These are phyloP conservation scores for Hephaestus fuliginosus DNA, from an alignment of 2,797 vertebrate genomes.

Conservation along the genomic window DNA sequence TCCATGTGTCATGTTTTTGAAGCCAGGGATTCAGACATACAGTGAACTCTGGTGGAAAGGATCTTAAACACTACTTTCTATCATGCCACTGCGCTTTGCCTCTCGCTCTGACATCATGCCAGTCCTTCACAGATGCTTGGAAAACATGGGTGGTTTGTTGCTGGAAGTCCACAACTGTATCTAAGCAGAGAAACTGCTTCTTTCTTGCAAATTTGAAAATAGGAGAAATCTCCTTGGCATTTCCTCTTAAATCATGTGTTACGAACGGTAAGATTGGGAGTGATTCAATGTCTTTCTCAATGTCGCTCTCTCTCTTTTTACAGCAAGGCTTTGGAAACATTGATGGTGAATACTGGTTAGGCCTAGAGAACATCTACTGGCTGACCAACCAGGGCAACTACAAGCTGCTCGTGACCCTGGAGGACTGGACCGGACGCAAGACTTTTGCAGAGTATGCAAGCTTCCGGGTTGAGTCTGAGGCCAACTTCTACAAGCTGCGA, in stretches of 20 bases:
- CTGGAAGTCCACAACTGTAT: not conserved
- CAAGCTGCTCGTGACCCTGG: constrained; percentile 91
- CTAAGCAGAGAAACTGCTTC: not conserved
- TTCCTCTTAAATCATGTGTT: constrained; percentile 18
- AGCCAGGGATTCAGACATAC: constrained; percentile 32
- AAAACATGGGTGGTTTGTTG: constrained; percentile 32
- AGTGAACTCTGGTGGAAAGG: constrained; percentile 23
- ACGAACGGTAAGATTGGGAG: not conserved
- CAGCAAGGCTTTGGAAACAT: constrained; percentile 98
- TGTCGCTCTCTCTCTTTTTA: not conserved
- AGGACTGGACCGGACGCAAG: constrained; percentile 93
- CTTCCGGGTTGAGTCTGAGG: constrained; percentile 90
- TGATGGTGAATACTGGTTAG: constrained; percentile 96
- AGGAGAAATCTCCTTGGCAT: not conserved
- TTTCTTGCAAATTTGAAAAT: constrained; percentile 4
- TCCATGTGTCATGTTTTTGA: constrained; percentile 52
- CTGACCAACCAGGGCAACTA: constrained; percentile 93
- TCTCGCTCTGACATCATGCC: constrained; percentile 21
- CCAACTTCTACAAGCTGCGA: constrained; percentile 88
- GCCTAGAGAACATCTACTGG: constrained; percentile 95
- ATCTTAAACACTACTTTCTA: constrained; percentile 28
- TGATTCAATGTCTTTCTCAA: not conserved
- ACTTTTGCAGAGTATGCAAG: constrained; percentile 93
- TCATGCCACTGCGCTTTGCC: constrained; percentile 23
- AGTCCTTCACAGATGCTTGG: constrained; percentile 15